Percentiles rank a stretch among this genome's conserved stretches.
These are phyloP conservation scores for Kobus ellipsiprymnus DNA, from an alignment of 2,113 vertebrate genomes.

Conservation along the genomic window DNA sequence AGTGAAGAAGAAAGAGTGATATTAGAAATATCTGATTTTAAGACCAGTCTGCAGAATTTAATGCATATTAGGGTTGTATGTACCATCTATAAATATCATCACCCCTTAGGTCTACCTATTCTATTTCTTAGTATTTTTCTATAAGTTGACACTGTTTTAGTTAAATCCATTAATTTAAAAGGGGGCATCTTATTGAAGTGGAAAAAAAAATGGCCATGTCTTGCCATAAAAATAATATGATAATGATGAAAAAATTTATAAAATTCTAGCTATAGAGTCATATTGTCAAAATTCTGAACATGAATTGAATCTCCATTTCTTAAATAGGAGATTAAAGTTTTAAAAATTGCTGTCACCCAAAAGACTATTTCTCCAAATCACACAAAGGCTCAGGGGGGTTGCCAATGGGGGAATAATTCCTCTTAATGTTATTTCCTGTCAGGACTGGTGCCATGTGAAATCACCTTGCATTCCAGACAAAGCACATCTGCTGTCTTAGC, in stretches of 20 bases:
- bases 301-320: not conserved
- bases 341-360: not conserved
- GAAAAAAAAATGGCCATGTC: not conserved
- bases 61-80: too few relatives aligned
- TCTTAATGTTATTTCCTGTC: not conserved
- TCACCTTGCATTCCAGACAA: too few relatives aligned
- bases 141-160: not conserved
- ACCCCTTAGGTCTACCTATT: not conserved
- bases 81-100: too few relatives aligned
- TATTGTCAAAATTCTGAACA: not conserved
- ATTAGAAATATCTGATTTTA: too few relatives aligned
- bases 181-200: not conserved
- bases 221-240: not conserved
- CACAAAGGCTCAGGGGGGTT: not conserved
- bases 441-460: not conserved
- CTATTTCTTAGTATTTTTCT: not conserved
- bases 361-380: not conserved
- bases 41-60: not conserved
- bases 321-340: not conserved
- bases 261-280: not conserved
- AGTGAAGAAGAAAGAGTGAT: not conserved
- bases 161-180: not conserved
- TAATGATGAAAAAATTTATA: not conserved
- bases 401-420: accelerated
- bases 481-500: not conserved